Conservation (phyloP, 2,113 vertebrate species). For the Dinomys branickii region DNA sequence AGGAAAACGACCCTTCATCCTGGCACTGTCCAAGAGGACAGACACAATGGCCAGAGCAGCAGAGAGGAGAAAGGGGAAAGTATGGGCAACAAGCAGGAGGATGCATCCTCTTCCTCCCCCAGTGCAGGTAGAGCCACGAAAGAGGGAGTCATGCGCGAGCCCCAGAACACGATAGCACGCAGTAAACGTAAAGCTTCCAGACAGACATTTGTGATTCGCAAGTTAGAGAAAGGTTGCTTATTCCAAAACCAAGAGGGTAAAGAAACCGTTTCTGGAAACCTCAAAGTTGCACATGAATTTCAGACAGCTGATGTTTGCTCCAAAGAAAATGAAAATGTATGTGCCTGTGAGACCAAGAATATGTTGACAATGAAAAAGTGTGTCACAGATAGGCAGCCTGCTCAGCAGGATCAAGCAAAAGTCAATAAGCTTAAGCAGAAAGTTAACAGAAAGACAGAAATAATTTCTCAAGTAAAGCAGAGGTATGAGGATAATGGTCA, state of each 20-base stretch:
- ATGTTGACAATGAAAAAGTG: constrained; percentile 41
- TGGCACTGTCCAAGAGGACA: not conserved
- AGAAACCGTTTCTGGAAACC: constrained; percentile 60
- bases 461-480: constrained; percentile 69
- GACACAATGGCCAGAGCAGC: constrained; percentile 9
- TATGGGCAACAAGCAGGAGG: not conserved
- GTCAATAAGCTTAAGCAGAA: constrained; percentile 45
- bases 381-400: constrained; percentile 28
- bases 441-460: constrained; percentile 70
- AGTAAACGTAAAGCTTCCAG: constrained; percentile 62
- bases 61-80: constrained; percentile 39
- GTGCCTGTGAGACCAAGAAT: constrained; percentile 57
- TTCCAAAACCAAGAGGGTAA: constrained; percentile 62
- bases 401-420: constrained; percentile 56
- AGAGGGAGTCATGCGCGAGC: constrained; percentile 19
- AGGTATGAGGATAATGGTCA: constrained; percentile 32
- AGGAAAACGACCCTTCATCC: constrained; percentile 42
- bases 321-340: constrained; percentile 58
- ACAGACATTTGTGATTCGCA: constrained; percentile 76
- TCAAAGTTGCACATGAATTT: constrained; percentile 52
- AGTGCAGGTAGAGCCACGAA: constrained; percentile 26
- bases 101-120: not conserved
- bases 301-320: constrained; percentile 48
- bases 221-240: constrained; percentile 56
- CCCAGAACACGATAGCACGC: not conserved